Base-by-base conservation (phyloP, 2,888 invertebrate genomes). In the Steinernema carpocapsae region DNA sequence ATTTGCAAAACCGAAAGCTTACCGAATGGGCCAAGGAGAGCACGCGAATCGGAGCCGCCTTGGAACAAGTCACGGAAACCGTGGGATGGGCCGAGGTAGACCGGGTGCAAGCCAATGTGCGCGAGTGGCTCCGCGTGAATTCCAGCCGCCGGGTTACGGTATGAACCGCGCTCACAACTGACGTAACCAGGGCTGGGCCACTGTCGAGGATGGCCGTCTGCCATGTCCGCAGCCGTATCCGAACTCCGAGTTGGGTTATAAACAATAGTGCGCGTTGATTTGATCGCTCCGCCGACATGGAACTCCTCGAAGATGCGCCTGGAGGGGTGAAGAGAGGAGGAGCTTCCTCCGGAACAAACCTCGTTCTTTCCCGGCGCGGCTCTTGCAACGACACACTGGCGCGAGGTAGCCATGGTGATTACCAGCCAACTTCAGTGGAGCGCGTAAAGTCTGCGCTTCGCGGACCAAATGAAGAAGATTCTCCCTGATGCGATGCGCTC, bases 361-460 rank as follows among this genome's bases (percentile, higher is more conserved):
- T 64, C 32, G 17, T 26, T 17, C 32, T 64, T 32, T n/a, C 64
- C 64, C 64, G 64, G 26, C 64, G 14, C 29, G 10, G 64, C 37
- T 32, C 64, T 64, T 64, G 32, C 64, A 64, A 32, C 64, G 64
- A 37, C 64, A 64, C 22, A 29, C 17, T 26, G 64, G 29, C 32
- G 64, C 10, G 64, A 64, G 26, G 64, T 64, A 64, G 64, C 29
- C 64, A 64, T 64, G 64, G 64, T 29, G 64, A 64, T 64, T 6
- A 64, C 29, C 37, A 26, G 37, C 37, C 37, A 6, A 26, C 37
- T 17, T 17, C 29, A 32, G 14, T n/a, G 64, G 17, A 64, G 64
- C 64, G 64, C 64, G 64, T 14, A 4, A 64, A 64, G 37, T 32
- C 64, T 37, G 64, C 64, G 26, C 64, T 64, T 26, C 32, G 24